A percentile compares a stretch with the other conserved stretches of the same genome.
Evolutionary conservation across 1,140 invertebrate genomes (phyloP).

Genomic region (Ips nitidus): DNA sequence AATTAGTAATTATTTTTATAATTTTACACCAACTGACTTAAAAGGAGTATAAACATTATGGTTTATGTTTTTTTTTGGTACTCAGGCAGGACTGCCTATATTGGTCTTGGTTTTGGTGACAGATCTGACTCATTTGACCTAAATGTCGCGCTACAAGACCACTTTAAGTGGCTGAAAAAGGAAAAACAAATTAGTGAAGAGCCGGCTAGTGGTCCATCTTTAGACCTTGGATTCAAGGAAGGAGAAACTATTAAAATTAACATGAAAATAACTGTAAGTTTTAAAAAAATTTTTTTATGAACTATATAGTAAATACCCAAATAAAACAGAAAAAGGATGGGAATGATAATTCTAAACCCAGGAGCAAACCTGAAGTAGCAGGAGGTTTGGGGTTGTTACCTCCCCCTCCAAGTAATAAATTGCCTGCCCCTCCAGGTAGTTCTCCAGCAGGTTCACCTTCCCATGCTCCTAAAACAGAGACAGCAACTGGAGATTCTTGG

Average conservation of each 20-base stretch:
- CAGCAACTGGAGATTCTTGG: conserved; percentile 62
- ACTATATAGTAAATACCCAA: neutral
- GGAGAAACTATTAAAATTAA: conserved; percentile 99
- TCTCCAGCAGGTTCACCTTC: conserved; percentile 57
- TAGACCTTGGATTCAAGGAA: conserved; percentile 97
- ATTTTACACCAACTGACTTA: too few relatives aligned
- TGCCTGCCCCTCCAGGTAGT: conserved; percentile 70
- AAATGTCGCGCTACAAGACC: conserved; percentile 97
- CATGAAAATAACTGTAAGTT: conserved; percentile 91
- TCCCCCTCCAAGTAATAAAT: conserved; percentile 71
- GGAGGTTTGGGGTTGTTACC: conserved; percentile 67
- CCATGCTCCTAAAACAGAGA: conserved; percentile 55
- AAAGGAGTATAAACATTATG: too few relatives aligned
- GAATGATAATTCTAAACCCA: conserved; percentile 59
- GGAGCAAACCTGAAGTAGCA: conserved; percentile 47
- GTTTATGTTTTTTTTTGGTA: neutral
- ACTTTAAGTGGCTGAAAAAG: conserved; percentile 96
- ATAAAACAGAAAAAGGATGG: conserved; percentile 82
- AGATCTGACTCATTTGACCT: conserved; percentile 98
- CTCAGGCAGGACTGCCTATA: conserved; percentile 88
- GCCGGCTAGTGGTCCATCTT: conserved; percentile 74
- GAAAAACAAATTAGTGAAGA: conserved; percentile 86
- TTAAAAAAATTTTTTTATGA: neutral
- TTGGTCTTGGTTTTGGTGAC: conserved; percentile 97
- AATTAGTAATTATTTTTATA: too few relatives aligned